Base-by-base conservation (phyloP, 2,797 vertebrate species). In the Megaceryle alcyon region DNA sequence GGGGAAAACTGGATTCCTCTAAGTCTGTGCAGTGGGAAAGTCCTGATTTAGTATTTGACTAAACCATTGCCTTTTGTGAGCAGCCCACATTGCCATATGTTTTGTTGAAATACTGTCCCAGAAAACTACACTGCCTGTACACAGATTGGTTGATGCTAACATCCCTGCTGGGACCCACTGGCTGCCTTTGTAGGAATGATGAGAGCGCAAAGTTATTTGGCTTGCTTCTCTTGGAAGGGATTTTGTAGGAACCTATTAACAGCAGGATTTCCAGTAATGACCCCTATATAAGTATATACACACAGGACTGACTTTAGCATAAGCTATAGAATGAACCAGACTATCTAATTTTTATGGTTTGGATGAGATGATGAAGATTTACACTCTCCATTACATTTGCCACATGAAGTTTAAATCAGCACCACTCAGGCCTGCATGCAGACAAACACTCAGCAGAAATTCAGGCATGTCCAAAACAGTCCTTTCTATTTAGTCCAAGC, bases 181-280 rank as follows among this genome's bases (percentile, higher is more conserved):
- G 41, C 35, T 89, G 88, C 69, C 86, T 82, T 78, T 39, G 46
- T 28, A 43, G 79, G 88, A 80, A 72, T 37, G 43, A 69, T 39
- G 65, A 90, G 64, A 88, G 54, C 10, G 69, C 80, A 88, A 92
- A 92, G 64, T 84, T 93, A 33, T 92, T 75, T 94, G 96, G 92
- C 84, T 83, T 85, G 12, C 61, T 91, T 89, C 65, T 71, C 89
- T 92, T 89, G 61, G 51, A 80, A 87, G 39, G 69, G 41, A 83
- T 89, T 90, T 86, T 75, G 33, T 54, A 92, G 53, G 59, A 91
- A 81, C 33, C 57, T 44, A 25, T 75, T 85, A 87, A 43, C 37
- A 91, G 76, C 57, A 91, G 82, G 63, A 64, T 57, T 75, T 91
- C 83, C 57, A 75, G 33, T 83, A 82, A 89, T 48, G 75, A 75